Conservation (phyloP, 1,140 invertebrate species). For the Tribolium castaneum region DNA sequence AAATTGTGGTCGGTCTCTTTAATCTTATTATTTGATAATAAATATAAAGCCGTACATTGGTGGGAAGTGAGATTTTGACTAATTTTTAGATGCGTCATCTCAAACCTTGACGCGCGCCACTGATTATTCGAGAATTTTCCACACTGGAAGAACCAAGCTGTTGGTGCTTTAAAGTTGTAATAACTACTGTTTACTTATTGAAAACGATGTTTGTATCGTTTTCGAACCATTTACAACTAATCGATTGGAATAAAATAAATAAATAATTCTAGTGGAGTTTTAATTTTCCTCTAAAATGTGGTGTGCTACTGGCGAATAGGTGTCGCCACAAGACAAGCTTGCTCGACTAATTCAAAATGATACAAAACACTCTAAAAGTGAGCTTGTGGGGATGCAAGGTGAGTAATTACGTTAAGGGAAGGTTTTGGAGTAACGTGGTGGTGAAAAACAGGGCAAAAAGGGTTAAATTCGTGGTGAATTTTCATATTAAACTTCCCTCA, state of each 20-base stretch:
- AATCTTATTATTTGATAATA: neutral
- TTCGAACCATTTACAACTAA: neutral
- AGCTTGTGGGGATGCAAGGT: neutral
- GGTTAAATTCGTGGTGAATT: neutral
- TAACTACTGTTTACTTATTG: neutral
- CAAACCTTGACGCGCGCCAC: slow-evolving; percentile 10
- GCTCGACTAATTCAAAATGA: neutral
- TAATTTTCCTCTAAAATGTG: neutral
- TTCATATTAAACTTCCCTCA: slow-evolving; percentile 25
- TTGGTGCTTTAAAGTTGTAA: neutral
- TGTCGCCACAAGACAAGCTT: neutral
- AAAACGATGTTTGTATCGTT: neutral
- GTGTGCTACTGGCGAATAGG: neutral
- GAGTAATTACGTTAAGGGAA: neutral
- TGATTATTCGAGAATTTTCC: slow-evolving; percentile 3
- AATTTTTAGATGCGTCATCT: slow-evolving; percentile 25
- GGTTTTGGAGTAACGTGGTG: neutral
- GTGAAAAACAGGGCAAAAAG: neutral
- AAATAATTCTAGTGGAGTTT: neutral
- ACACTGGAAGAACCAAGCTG: neutral
- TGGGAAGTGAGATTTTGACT: neutral
- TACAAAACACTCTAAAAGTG: neutral
- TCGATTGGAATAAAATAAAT: neutral
- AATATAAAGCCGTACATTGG: neutral
- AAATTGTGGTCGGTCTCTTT: neutral